Evolutionary conservation across 1,140 invertebrate genomes (phyloP), one percentile per base, ranked within the genome.

Genomic region (Helicorthomorpha holstii): DNA sequence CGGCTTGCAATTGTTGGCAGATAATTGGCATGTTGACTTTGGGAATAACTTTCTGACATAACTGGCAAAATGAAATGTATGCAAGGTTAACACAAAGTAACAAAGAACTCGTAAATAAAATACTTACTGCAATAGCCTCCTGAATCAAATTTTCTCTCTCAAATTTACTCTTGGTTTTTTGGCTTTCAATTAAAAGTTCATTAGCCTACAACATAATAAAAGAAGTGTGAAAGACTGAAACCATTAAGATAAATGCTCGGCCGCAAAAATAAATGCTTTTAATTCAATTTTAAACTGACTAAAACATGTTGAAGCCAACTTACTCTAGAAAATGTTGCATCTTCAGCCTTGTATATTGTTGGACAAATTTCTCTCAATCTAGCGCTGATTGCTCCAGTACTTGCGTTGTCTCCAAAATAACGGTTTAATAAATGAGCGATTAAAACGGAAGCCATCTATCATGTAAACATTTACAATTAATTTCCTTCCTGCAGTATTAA

Each of bases 401-500:
- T 87, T 0, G 93, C 89, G 68, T 93, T 92, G 65, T 98, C 94
- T 50, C 83, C 82, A 1, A 98, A 73, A 67, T 97, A 98, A 51
- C 83, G 64, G 27, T 66, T 66, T 23, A 75, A 67, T 4, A 75
- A 54, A 27, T 50, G 57, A 54, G 66, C 67, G 26, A 70, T 53
- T 67, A 69, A 55, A 43, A 58, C n/a, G 2, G 41, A 73, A 54
- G 45, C 56, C 60, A 54, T 56, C 55, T 44, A 53, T 54, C 49
- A 46, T 46, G 4, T 7, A 46, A 7, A 46, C 4, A 46, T 10
- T 46, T 7, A n/a, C n/a, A n/a, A n/a, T n/a, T n/a, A n/a, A n/a
- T n/a, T n/a, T n/a, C n/a, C n/a, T n/a, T n/a, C n/a, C n/a, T n/a
- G n/a, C n/a, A n/a, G 19, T 7, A 46, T 4, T 7, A 22, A 46